Conservation (phyloP, 1,140 invertebrate genomes). For the Linepithema humile region DNA sequence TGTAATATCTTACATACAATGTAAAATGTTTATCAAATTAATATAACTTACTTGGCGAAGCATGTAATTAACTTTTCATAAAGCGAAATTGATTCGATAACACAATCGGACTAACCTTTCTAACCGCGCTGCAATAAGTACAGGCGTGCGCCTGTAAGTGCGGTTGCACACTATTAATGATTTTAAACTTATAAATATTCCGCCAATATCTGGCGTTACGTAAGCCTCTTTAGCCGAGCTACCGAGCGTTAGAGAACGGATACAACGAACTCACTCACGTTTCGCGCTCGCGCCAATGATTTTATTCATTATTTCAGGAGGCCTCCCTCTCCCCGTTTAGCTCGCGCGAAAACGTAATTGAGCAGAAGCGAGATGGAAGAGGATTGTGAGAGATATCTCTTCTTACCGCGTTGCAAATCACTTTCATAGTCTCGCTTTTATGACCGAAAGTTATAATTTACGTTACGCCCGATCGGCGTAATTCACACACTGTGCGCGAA, state of each 20-base stretch:
- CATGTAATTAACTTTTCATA: slow-evolving; percentile 8
- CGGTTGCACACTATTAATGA: slow-evolving; percentile 69
- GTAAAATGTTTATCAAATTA: not conserved
- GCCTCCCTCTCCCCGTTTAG: not conserved
- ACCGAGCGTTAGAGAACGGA: slow-evolving; percentile 50
- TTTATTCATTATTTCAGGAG: slow-evolving; percentile 60
- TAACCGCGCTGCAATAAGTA: not conserved
- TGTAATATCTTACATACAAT: not conserved
- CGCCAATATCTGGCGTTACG: slow-evolving; percentile 60
- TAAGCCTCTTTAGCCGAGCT: slow-evolving; percentile 60
- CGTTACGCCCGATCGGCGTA: slow-evolving; percentile 63
- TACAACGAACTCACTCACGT: not conserved
- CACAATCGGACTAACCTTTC: slow-evolving; percentile 17
- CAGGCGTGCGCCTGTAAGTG: slow-evolving; percentile 35
- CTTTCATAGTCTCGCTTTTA: slow-evolving; percentile 77
- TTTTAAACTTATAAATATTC: slow-evolving; percentile 75
- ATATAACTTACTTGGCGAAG: slow-evolving; percentile 2
- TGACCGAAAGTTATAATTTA: slow-evolving; percentile 74
- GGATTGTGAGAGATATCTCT: slow-evolving; percentile 28
- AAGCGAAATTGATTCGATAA: not conserved
- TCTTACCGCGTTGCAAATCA: slow-evolving; percentile 71
- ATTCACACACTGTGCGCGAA: slow-evolving; percentile 37
- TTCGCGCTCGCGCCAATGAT: slow-evolving; percentile 47
- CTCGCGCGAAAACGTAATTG: slow-evolving; percentile 27
- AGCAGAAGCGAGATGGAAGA: not conserved